Evolutionary conservation across 2,113 vertebrate genomes (phyloP), one percentile per base, ranked within the genome.

Genomic region (Condylura cristata): DNA sequence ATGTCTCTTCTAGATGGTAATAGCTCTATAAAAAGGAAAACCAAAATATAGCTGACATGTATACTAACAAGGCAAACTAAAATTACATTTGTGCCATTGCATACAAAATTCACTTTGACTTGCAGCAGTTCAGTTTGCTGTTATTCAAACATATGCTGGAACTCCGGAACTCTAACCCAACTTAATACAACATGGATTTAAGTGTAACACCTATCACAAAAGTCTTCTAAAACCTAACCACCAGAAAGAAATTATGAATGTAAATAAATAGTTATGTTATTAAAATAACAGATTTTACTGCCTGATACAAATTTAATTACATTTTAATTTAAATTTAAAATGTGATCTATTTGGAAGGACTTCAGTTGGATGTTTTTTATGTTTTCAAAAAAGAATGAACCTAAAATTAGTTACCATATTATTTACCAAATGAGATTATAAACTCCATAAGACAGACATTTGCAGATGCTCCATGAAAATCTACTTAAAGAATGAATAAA

Each of bases 61-160:
- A 28, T n/a, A 60, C 95, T 84, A 96, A 95, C 89, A 91, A 95
- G 90, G 41, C 53, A 81, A 56, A 63, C 44, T 85, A 61, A 90
- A 81, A 91, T 34, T 87, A 24, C 70, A 83, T 82, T 66, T 94
- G n/a, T 89, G 79, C 4, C 61, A 46, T 22, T 41, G 30, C 22
- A 61, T 37, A 17, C 17, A 68, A 72, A 87, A 87, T 91, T 91
- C 46, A 75, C 41, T 85, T 28, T 53, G 30, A 56, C 30, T 72
- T n/a, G n/a, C 13, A 72, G 72, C 13, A 85, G 86, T 75, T 68
- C 32, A 44, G 32, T 76, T 89, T 84, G 12, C 30, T 91, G 8
- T 6, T 90, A 32, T 51, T 56, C 56, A 74, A 80, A 66, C 0
- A 4, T 22, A 39, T 32, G 6, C 8, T 76, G 65, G n/a, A 72